A percentile compares a stretch with the other conserved stretches of the same genome.
Conservation (phyloP, 2,113 vertebrate species). For the Perca flavescens region DNA sequence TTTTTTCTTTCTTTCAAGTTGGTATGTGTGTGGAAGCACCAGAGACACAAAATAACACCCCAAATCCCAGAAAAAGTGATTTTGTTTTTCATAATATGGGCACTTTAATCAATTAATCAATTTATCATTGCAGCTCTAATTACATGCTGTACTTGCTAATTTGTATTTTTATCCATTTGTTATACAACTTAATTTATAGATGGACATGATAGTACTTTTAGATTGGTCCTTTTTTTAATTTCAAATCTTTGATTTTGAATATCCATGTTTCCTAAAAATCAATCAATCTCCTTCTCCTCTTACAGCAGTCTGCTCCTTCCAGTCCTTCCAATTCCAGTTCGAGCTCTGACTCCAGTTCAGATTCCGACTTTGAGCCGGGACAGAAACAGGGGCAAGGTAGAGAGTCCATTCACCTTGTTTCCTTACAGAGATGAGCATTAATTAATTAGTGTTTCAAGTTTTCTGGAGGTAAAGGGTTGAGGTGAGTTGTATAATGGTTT, state of each 20-base stretch:
- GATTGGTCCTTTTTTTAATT: neutral
- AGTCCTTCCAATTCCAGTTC: conserved; percentile 96
- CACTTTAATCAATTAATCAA: neutral
- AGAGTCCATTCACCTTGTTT: conserved; percentile 13
- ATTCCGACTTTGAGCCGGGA: conserved; percentile 95
- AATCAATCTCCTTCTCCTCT: conserved; percentile 22
- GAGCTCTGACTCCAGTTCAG: conserved; percentile 96
- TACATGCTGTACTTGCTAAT: neutral
- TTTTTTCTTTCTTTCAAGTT: no score
- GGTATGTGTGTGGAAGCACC: no score
- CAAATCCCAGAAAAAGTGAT: no score
- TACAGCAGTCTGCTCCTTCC: conserved; percentile 91
- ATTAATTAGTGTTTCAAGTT: neutral
- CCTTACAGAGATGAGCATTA: neutral
- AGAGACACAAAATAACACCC: no score
- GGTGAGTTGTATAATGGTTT: neutral
- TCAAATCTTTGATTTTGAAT: neutral
- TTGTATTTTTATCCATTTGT: neutral
- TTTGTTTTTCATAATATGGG: no score
- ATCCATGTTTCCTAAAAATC: neutral
- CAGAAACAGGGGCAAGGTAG: conserved; percentile 98
- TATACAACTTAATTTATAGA: neutral
- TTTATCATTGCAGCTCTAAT: neutral
- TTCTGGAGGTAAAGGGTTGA: neutral
- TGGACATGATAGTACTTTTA: neutral